phyloP scores from a whole-genome alignment of 2,888 invertebrate genomes.

The Phytoseiulus persimilis region DNA sequence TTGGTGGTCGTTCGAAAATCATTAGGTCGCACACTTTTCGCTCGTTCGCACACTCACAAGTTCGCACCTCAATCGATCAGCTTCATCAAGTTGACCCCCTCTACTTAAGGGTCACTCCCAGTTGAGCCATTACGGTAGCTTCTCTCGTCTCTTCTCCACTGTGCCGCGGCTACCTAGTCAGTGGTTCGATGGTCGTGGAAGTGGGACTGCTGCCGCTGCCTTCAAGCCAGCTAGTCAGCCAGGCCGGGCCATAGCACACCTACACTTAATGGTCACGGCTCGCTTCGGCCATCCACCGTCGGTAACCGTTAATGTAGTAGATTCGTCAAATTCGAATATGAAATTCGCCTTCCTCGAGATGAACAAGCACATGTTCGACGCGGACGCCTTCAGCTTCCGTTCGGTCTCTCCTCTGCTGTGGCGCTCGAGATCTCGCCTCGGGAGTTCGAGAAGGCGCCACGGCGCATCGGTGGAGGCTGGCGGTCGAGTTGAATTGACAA shows the following conservation, averaged over 20 bases:
- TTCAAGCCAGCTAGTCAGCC: background rate
- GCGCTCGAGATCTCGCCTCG: too few relatives aligned
- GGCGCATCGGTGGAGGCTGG: too few relatives aligned
- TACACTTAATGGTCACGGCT: constrained; percentile 5
- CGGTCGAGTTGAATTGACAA: too few relatives aligned
- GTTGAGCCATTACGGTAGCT: background rate
- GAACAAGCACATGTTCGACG: background rate
- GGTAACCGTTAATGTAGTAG: constrained; percentile 5
- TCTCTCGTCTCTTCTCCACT: background rate
- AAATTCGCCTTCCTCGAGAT: background rate
- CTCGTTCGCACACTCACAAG: constrained; percentile 5
- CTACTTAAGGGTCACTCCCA: constrained; percentile 5
- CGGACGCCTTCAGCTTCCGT: background rate
- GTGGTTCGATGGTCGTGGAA: background rate
- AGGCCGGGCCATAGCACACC: background rate
- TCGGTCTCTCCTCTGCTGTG: background rate
- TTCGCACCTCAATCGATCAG: background rate
- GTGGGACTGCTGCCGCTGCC: background rate
- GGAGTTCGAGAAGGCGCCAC: too few relatives aligned
- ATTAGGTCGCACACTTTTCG: constrained; percentile 7
- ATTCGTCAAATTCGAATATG: background rate
- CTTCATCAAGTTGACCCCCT: constrained; percentile 5
- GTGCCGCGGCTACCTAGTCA: background rate
- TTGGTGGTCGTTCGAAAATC: constrained; percentile 32
- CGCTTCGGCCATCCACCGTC: background rate